Base-by-base conservation (phyloP, 2,888 invertebrate species). In the Smittia sp. region DNA sequence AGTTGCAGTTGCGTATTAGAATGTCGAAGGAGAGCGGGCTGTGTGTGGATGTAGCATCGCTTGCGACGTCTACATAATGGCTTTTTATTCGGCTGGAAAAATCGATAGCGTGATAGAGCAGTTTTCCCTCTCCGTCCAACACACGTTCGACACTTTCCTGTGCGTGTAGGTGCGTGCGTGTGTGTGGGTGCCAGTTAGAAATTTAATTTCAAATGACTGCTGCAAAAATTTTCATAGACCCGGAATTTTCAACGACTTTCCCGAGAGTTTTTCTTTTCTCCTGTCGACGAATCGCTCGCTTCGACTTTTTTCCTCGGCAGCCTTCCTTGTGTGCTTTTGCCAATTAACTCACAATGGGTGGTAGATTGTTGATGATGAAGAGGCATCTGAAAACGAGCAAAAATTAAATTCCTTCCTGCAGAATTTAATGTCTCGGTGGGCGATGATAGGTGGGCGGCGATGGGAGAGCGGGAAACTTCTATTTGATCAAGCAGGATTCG, bases 1-100 rank as follows among this genome's bases (percentile, higher is more conserved):
- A 72, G 72, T 72, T 72, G 72, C 72, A 72, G 72, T 72, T 72
- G 72, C 72, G 72, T 72, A 72, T 72, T 72, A 72, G 72, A 72
- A 63, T 27, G 25, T 18, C 52, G 72, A 72, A 63, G 46, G 15
- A 46, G 15, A 58, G 22, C 22, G 27, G 27, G 27, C 52, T 70
- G 69, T 62, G 24, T 69, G 69, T 69, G 69, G 27, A 54, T 69
- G 54, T 69, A 72, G 72, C 72, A 72, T 72, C 69, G 69, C 69
- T 54, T 72, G 72, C 72, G 62, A 72, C 72, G 72, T 72, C 72
- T 72, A 63, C 15, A 70, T 72, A 72, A 72, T 72, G 62, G 72
- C 62, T 72, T 72, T 72, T 72, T 72, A 72, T 72, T 72, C 72
- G 72, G 62, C 72, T 72, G 72, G 70, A 72, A 72, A 72, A 72